Base-by-base conservation (phyloP, 2,797 vertebrate species). In the Enteromius viviparus region DNA sequence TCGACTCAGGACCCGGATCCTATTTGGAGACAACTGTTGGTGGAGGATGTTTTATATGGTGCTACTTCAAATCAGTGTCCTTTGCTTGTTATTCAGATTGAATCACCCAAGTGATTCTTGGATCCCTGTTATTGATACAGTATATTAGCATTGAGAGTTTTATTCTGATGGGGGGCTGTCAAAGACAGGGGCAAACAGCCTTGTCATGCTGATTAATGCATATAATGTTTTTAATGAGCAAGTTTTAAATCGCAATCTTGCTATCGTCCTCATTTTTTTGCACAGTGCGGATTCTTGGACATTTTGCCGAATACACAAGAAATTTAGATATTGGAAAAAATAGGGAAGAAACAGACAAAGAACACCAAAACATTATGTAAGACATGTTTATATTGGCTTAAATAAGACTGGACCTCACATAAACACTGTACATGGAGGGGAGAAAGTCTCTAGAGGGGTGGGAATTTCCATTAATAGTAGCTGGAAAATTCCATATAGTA, bases 141-240 rank as follows among this genome's bases (percentile, higher is more conserved):
- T 37, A 29, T n/a, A 49, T 74, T 74, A 37, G 19, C 42, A 40
- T 75, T 37, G 34, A 55, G 58, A 51, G 37, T 60, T 80, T 71
- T 34, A n/a, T 81, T 15, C 29, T 65, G 15, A 53, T 37, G 14
- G 12, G 55, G 26, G 29, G 45, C 58, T 81, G 80, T 81, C 70
- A 81, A 23, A 74, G 45, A 81, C 70, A 65, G 15, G 4, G 14
- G 58, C 32, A 17, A 81, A 40, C 55, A 14, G 9, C 64, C 58
- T 70, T 80, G 3, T 65, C 70, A 74, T 75, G 69, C 58, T 62
- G 55, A 74, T 42, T 37, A 72, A 74, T 81, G 29, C 75, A 74
- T 81, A 47, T 80, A 40, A 51, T 68, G 65, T 69, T 51, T 66
- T 47, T 79, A 64, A 66, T 80, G 69, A 68, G 32, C n/a, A 81